These are phyloP conservation scores for Podargus strigoides DNA, from an alignment of 2,797 vertebrate species.

Conservation along the genomic window DNA sequence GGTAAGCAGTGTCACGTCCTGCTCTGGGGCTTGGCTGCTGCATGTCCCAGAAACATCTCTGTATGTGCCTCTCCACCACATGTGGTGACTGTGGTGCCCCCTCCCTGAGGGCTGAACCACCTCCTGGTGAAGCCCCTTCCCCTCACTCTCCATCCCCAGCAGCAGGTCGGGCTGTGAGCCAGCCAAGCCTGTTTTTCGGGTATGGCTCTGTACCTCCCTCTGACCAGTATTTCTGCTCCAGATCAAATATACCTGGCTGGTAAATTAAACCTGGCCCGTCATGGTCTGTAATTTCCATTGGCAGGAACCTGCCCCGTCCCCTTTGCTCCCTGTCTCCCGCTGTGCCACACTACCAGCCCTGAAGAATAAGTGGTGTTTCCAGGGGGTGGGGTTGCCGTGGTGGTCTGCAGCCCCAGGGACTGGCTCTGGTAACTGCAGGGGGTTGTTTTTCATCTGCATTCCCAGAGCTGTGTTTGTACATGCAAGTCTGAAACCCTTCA, in stretches of 20 bases:
- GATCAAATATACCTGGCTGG: background rate
- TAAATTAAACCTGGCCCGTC: background rate
- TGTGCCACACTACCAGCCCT: background rate
- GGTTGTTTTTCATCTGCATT: background rate
- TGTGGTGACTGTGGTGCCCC: background rate
- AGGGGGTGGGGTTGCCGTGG: background rate
- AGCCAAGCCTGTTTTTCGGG: slow-evolving; percentile 24
- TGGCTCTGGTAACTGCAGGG: accelerated
- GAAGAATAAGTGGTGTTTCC: background rate
- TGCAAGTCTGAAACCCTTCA: background rate
- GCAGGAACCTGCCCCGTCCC: background rate
- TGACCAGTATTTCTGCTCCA: background rate
- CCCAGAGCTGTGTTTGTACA: background rate
- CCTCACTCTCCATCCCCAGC: background rate
- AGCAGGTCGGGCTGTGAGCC: background rate
- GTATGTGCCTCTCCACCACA: accelerated
- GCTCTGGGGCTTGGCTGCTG: accelerated
- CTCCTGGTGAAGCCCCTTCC: background rate
- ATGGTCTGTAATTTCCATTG: background rate
- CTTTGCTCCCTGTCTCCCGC: accelerated
- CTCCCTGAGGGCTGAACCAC: accelerated
- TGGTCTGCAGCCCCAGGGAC: background rate
- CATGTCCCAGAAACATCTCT: background rate
- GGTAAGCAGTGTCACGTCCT: background rate
- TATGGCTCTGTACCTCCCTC: background rate